Evolutionary conservation across 2,113 vertebrate genomes (phyloP).

Genomic region (Rattus rattus): DNA sequence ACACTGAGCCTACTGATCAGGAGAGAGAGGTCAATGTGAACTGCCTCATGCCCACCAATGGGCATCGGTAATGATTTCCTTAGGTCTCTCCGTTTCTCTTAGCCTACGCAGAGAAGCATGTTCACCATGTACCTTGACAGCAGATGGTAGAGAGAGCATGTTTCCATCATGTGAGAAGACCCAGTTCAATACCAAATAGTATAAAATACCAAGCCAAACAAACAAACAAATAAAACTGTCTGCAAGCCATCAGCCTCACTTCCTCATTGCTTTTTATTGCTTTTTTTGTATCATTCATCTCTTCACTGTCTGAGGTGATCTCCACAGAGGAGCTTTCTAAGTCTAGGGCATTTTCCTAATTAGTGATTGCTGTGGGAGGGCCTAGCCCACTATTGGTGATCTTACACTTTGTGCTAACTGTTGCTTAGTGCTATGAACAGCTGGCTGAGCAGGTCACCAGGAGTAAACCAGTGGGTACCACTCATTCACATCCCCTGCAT

Average conservation of each 20-base stretch:
- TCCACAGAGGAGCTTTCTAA: not conserved
- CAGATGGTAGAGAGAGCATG: too few species aligned
- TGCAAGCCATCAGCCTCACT: not conserved
- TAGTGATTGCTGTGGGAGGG: not conserved
- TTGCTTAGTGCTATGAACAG: not conserved
- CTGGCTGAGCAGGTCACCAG: not conserved
- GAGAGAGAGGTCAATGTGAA: rapidly evolving
- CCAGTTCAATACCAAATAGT: not conserved
- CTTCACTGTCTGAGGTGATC: not conserved
- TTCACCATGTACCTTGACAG: not conserved
- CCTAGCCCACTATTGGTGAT: not conserved
- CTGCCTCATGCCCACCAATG: not conserved
- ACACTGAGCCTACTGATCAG: not conserved
- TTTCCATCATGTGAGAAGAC: not conserved
- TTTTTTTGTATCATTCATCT: not conserved
- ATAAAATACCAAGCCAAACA: not conserved
- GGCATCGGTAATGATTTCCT: not conserved
- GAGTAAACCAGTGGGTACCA: not conserved
- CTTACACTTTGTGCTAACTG: not conserved
- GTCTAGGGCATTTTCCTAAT: not conserved
- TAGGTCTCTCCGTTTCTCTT: not conserved
- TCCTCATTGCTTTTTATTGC: not conserved
- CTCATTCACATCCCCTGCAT: not conserved
- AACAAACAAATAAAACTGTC: not conserved
- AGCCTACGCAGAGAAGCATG: not conserved